Evolutionary conservation across 2,888 invertebrate species (phyloP).

Genomic region (Nephrocerus scutellatus): DNA sequence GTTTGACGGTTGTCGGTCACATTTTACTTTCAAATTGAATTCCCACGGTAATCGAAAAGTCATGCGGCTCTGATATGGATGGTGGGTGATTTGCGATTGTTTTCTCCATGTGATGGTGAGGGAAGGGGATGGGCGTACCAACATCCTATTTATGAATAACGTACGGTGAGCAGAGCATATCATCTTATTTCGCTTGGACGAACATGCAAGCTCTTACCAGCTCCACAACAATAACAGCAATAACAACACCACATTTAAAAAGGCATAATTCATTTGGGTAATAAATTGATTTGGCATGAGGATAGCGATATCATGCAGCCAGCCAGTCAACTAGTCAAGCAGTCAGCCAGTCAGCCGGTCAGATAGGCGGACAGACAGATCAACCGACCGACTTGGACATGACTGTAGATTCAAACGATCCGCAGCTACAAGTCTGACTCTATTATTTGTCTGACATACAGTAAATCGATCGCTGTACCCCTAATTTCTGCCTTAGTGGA

Average conservation of each 20-base stretch:
- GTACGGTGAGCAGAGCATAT: too few relatives aligned
- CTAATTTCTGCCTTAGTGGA: too few relatives aligned
- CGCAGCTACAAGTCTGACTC: conserved; percentile 38
- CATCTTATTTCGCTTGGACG: too few relatives aligned
- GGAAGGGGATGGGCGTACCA: too few relatives aligned
- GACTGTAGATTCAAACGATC: conserved; percentile 20
- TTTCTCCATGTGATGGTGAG: too few relatives aligned
- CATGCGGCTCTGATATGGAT: too few relatives aligned
- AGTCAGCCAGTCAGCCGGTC: conserved; percentile 9
- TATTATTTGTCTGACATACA: conserved; percentile 45
- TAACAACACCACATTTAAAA: conserved; percentile 37
- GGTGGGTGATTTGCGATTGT: too few relatives aligned
- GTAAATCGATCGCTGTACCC: conserved; percentile 43
- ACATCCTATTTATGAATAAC: too few relatives aligned
- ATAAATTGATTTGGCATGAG: conserved; percentile 40
- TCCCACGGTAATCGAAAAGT: too few relatives aligned
- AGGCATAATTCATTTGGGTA: conserved; percentile 43
- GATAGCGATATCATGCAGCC: background rate
- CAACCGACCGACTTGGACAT: background rate
- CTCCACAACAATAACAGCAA: background rate
- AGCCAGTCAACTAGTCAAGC: conserved; percentile 9
- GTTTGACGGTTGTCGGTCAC: too few relatives aligned
- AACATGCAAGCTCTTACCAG: too few relatives aligned
- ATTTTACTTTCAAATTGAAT: too few relatives aligned
- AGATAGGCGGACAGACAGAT: background rate